Conservation (phyloP, 2,797 vertebrate genomes). For the Pseudochirops corinnae region DNA sequence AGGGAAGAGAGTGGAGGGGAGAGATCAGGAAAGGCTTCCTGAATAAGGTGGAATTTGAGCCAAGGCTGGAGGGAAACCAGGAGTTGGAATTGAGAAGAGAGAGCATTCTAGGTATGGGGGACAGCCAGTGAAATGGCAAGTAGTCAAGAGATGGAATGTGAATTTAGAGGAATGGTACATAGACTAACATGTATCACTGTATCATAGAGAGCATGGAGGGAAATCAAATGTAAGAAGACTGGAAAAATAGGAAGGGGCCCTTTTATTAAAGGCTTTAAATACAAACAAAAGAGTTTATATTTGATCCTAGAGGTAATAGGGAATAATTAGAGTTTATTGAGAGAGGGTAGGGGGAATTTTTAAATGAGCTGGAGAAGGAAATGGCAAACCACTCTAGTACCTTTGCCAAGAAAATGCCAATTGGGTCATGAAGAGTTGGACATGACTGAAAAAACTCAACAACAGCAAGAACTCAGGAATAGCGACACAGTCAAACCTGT, state of each 20-base stretch:
- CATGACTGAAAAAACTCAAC: too few species aligned
- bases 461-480: not conserved
- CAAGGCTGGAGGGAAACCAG: too few species aligned
- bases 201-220: not conserved
- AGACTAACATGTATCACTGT: not conserved
- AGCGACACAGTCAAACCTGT: not conserved
- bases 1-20: not conserved
- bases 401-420: too few species aligned
- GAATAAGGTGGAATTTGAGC: not conserved
- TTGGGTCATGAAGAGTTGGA: too few species aligned
- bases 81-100: not conserved
- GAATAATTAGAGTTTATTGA: not conserved
- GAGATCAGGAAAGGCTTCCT: not conserved
- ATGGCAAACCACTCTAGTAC: too few species aligned
- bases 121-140: not conserved
- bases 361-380: too few species aligned
- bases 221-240: not conserved
- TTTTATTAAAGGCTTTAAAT: not conserved
- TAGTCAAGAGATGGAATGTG: not conserved
- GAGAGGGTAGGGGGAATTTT: too few species aligned
- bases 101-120: not conserved
- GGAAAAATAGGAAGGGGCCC: not conserved
- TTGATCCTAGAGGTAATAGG: not conserved
- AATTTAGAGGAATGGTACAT: not conserved
- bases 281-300: not conserved